Percentiles rank a stretch among this genome's conserved stretches.
These are phyloP conservation scores for Malacoctenus gilli DNA, from an alignment of 2,797 vertebrate genomes.

Conservation along the genomic window DNA sequence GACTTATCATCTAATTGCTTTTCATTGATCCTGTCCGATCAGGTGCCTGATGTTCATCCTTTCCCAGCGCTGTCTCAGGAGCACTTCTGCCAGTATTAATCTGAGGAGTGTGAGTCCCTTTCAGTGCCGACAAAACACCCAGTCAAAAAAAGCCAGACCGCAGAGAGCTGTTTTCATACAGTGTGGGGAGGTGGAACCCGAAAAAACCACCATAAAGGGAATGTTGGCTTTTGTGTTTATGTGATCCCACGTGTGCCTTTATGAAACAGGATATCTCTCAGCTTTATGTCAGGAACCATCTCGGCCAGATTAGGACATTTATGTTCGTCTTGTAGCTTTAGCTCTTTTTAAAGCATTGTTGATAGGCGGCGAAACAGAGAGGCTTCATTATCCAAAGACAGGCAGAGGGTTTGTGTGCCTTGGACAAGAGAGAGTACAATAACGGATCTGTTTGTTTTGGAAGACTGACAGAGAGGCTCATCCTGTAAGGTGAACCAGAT, in stretches of 20 bases:
- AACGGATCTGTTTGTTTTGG: slow-evolving; percentile 59
- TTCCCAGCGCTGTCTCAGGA: slow-evolving; percentile 66
- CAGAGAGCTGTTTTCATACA: slow-evolving; percentile 39
- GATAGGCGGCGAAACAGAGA: slow-evolving; percentile 37
- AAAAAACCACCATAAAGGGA: slow-evolving; percentile 11
- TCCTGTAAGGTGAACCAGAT: slow-evolving; percentile 61
- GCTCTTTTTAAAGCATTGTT: slow-evolving; percentile 32
- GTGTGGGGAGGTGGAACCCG: slow-evolving; percentile 14
- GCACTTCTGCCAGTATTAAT: slow-evolving; percentile 65
- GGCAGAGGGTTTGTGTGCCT: slow-evolving; percentile 35
- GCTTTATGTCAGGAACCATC: slow-evolving; percentile 51
- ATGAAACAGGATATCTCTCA: slow-evolving; percentile 44
- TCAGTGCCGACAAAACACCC: slow-evolving; percentile 58
- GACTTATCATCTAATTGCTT: slow-evolving; percentile 81
- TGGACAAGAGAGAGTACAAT: slow-evolving; percentile 46
- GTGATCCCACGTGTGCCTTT: slow-evolving; percentile 14
- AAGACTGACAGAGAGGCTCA: slow-evolving; percentile 37
- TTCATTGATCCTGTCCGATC: slow-evolving; percentile 84
- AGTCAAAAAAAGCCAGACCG: slow-evolving; percentile 40
- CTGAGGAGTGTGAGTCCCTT: slow-evolving; percentile 68
- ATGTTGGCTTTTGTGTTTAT: slow-evolving; percentile 26
- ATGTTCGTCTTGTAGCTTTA: slow-evolving; percentile 41
- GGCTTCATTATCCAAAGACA: slow-evolving; percentile 58
- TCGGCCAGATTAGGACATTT: slow-evolving; percentile 46
- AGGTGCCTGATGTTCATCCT: slow-evolving; percentile 78